phyloP scores from a whole-genome alignment of 2,888 invertebrate genomes.

The Parapristionchus giblindavisi region DNA sequence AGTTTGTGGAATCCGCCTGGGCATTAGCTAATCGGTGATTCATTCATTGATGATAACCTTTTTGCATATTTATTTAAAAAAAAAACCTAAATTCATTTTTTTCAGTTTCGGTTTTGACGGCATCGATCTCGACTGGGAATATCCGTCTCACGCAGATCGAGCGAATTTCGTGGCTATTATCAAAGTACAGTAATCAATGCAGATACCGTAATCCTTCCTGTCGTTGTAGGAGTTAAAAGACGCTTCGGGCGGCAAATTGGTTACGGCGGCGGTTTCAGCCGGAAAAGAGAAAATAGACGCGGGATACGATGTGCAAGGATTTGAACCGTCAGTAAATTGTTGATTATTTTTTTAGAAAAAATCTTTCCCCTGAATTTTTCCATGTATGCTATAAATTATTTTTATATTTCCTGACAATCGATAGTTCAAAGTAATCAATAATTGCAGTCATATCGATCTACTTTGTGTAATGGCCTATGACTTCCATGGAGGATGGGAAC shows the following conservation, averaged over 20 bases:
- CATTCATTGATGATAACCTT: neutral
- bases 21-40: slow-evolving; percentile 12
- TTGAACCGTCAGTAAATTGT: neutral
- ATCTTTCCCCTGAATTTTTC: no score
- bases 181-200: slow-evolving; percentile 8
- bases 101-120: slow-evolving; percentile 60
- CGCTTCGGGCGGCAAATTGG: slow-evolving; percentile 67
- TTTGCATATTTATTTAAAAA: neutral
- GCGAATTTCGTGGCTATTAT: slow-evolving; percentile 36
- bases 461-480: slow-evolving; percentile 46
- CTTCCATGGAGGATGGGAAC: slow-evolving; percentile 43
- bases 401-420: no score
- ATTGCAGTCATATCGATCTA: slow-evolving; percentile 37
- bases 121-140: slow-evolving; percentile 65
- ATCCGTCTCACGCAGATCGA: slow-evolving; percentile 69
- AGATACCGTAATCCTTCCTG: neutral
- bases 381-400: no score
- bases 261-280: slow-evolving; percentile 82
- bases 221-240: neutral
- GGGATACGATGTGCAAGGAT: neutral
- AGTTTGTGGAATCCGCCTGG: slow-evolving; percentile 24
- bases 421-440: no score
- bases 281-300: neutral
- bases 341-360: neutral
- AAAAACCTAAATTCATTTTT: neutral